Evolutionary conservation across 1,140 invertebrate genomes (phyloP).

Genomic region (Gonioctena quinquepunctata): DNA sequence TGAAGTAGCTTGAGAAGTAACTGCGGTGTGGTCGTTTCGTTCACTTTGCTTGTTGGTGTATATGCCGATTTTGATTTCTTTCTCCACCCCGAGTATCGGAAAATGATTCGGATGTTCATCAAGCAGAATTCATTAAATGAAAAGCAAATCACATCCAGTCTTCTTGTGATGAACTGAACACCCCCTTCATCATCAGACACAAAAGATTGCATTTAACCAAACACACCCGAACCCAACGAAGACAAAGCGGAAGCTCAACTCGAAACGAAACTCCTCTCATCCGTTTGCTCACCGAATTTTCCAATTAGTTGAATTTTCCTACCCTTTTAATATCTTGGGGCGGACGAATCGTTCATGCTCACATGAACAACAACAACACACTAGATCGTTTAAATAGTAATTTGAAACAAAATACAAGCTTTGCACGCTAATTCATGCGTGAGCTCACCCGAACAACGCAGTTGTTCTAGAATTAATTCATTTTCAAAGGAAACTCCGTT

Average conservation of each 20-base stretch:
- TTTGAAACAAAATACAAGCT: background rate
- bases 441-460: background rate
- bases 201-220: background rate
- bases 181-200: background rate
- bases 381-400: background rate
- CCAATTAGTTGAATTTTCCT: background rate
- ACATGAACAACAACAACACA: background rate
- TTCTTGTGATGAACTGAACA: no score
- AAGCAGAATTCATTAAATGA: no score
- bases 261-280: background rate
- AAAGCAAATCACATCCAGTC: no score
- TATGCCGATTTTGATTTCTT: no score
- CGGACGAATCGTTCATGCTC: background rate
- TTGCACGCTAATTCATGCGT: background rate
- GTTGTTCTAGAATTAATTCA: background rate
- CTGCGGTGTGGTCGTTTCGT: no score
- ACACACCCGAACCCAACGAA: background rate
- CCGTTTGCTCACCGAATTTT: background rate
- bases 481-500: background rate
- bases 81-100: no score
- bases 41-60: no score
- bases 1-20: no score
- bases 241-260: background rate
- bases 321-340: background rate
- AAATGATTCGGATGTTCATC: no score